Conservation (phyloP, 2,888 invertebrate genomes). For the Drosophila ezoana region DNA sequence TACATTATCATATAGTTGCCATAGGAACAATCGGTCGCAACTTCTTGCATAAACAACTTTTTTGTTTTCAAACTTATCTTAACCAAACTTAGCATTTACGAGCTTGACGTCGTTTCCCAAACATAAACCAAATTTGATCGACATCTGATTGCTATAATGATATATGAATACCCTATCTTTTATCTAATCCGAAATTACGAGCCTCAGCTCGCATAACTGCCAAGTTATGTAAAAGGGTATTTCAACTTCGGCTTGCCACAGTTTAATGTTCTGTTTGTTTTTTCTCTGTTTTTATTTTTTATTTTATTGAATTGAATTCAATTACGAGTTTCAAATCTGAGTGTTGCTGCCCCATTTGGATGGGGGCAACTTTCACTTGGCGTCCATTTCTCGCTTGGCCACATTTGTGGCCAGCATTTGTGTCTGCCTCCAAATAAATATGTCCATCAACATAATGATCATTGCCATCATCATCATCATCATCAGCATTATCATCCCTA, state of each 20-base stretch:
- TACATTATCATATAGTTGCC: not conserved
- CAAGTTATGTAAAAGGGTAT: slow-evolving; percentile 7
- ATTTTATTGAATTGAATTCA: slow-evolving; percentile 50
- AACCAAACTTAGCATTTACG: no score
- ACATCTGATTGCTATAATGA: no score
- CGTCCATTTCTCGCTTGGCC: slow-evolving; percentile 26
- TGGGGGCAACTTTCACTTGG: slow-evolving; percentile 62
- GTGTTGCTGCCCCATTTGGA: slow-evolving; percentile 40
- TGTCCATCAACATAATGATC: not conserved
- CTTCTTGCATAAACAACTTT: no score
- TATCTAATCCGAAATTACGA: no score
- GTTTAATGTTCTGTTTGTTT: no score
- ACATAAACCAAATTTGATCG: no score
- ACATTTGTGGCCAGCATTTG: slow-evolving; percentile 18
- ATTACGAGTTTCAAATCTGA: slow-evolving; percentile 40
- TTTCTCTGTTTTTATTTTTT: not conserved
- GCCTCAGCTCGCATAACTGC: no score
- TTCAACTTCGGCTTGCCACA: not conserved
- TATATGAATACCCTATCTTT: no score
- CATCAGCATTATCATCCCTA: slow-evolving; percentile 31
- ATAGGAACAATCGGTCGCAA: not conserved
- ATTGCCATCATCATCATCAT: not conserved
- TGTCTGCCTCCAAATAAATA: not conserved
- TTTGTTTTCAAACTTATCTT: no score
- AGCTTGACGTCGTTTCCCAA: no score